Evolutionary conservation across 2,797 vertebrate genomes (phyloP).

Genomic region (Ciconia nigra): DNA sequence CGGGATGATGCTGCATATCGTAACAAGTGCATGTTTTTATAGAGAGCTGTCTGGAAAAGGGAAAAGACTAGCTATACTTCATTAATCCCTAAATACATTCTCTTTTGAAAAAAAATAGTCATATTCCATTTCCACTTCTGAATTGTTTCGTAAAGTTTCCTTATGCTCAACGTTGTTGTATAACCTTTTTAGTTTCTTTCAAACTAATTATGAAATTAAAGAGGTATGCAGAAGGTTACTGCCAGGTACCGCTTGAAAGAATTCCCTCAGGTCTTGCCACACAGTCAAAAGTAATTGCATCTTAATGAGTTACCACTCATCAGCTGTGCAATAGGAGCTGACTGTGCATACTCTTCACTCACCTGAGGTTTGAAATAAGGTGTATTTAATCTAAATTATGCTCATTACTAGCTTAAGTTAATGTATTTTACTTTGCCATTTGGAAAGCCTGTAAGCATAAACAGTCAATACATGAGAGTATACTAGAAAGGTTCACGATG

Average conservation of each 20-base stretch:
- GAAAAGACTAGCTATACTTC: neutral
- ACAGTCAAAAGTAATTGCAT: neutral
- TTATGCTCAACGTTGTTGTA: neutral
- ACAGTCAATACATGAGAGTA: neutral
- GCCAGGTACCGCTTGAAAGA: neutral
- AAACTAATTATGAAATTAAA: neutral
- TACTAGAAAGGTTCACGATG: neutral
- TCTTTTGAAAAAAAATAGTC: neutral
- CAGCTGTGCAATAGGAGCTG: neutral
- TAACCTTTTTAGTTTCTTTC: neutral
- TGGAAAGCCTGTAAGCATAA: neutral
- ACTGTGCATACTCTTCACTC: neutral
- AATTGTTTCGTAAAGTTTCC: neutral
- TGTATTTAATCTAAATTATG: neutral
- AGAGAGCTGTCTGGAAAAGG: neutral
- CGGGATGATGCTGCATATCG: accelerated
- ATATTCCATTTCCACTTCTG: neutral
- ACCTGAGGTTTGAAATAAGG: neutral
- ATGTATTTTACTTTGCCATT: neutral
- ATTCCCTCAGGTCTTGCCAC: neutral
- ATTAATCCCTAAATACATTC: neutral
- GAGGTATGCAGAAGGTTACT: neutral
- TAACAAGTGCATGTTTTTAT: neutral
- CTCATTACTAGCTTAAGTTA: neutral
- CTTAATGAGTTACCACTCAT: neutral